These are phyloP conservation scores for Rhinolophus sinicus DNA, from an alignment of 2,113 vertebrate species.

Conservation along the genomic window DNA sequence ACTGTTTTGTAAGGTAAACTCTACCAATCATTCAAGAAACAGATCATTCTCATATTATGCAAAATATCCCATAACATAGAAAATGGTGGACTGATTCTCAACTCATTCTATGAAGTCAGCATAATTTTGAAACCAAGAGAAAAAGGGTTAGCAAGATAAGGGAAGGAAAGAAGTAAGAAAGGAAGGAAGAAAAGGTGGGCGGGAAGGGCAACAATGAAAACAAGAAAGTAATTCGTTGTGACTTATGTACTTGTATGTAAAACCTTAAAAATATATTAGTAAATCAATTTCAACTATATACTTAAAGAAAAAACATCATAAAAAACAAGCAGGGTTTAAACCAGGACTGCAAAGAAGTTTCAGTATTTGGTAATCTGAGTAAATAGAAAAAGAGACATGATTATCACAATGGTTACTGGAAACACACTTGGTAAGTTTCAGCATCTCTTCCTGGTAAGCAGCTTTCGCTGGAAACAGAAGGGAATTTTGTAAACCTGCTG, in stretches of 20 bases:
- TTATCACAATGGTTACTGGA: neutral
- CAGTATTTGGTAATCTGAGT: neutral
- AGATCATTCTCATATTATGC: neutral
- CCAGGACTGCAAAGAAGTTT: neutral
- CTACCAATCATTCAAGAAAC: neutral
- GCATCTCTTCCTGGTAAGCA: neutral
- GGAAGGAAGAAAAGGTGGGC: no score
- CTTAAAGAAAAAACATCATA: neutral
- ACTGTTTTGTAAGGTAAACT: neutral
- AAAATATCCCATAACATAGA: neutral
- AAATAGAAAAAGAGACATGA: neutral
- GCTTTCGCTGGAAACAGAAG: slow-evolving; percentile 22
- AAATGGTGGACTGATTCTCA: neutral
- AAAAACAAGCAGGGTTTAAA: neutral
- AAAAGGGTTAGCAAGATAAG: neutral
- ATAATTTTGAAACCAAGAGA: neutral
- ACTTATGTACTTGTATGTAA: neutral
- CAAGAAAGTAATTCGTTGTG: no score
- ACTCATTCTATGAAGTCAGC: neutral
- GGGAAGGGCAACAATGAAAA: neutral
- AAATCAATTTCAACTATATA: neutral
- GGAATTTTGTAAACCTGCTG: neutral
- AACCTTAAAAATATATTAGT: neutral
- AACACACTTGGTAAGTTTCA: neutral
- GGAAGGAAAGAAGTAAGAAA: neutral